Base-by-base conservation (phyloP, 2,797 vertebrate species). In the Oophaga sylvatica region DNA sequence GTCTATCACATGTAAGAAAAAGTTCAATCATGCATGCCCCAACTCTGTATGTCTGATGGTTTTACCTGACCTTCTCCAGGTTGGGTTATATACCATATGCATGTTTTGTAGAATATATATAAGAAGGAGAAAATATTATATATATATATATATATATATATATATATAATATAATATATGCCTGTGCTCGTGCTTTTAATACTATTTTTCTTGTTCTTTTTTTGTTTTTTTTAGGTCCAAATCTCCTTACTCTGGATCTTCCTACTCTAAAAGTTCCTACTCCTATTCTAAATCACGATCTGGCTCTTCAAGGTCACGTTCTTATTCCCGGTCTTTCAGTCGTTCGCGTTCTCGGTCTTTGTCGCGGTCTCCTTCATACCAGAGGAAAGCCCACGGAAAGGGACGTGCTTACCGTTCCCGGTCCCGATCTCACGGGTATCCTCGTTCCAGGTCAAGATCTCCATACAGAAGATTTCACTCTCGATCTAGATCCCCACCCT, bases 201-300 rank as follows among this genome's bases (percentile, higher is more conserved):
- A 41, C 35, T 80, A 26, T 8, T 53, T n/a, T 3, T 41, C 83
- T 77, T 90, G 91, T 86, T 92, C 86, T 91, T 90, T 86, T 92
- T 31, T 93, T 91, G 29, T 90, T 89, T 87, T 92, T 92, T 5
- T 81, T 92, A 99, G 98, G 93, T 99, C 98, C 81, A 98, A 98
- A 92, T 98, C 97, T 82, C 97, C 97, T 12, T 97, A 96, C 90
- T 95, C 96, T 65, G 95, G 94, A 88, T 97, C 97, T 0, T 95
- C 96, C 2, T 96, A 96, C 92, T 98, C 95, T 70, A 93, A 93
- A 90, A 97, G 96, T 75, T 97, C 96, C 0, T 96, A 96, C 26
- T 98, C 97, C 15, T 98, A 98, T 73, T 97, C 97, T 78, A 97
- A 97, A 88, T 97, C 97, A 5, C 94, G 97, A 86, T 98, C 98